Conservation (phyloP, 2,797 vertebrate genomes). For the Silurus lanzhouensis region DNA sequence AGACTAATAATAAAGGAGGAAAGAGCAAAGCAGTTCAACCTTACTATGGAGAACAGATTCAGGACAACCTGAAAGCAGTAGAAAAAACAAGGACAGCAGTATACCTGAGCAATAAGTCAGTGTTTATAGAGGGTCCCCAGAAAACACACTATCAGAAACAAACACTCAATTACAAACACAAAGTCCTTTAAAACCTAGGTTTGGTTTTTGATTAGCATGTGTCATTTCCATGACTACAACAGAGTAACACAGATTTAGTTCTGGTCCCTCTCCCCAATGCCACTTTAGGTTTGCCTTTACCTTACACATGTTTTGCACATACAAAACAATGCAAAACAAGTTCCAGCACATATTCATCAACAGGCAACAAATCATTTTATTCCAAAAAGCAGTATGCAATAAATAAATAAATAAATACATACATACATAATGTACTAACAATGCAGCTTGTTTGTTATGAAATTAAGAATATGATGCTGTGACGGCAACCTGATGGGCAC, state of each 20-base stretch:
- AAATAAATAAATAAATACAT: too few species aligned
- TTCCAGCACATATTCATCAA: not conserved
- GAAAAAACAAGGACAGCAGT: too few species aligned
- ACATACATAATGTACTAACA: not conserved
- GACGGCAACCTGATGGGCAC: slow-evolving; percentile 26
- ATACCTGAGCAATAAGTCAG: too few species aligned
- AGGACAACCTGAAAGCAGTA: too few species aligned
- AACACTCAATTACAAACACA: not conserved
- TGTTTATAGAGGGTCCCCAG: too few species aligned
- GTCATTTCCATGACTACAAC: not conserved
- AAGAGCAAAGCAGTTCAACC: too few species aligned
- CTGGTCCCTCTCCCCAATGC: not conserved
- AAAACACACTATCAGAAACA: not conserved
- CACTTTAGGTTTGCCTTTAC: not conserved
- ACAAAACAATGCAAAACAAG: not conserved
- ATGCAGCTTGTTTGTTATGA: too few species aligned
- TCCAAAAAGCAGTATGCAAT: too few species aligned
- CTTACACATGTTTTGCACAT: not conserved
- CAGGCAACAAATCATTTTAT: not conserved
- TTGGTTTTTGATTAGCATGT: not conserved
- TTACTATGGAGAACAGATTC: too few species aligned
- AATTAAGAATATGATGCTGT: not conserved
- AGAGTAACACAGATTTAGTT: not conserved
- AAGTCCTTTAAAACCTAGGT: too few species aligned
- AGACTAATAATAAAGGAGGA: too few species aligned